phyloP scores from a whole-genome alignment of 2,888 invertebrate genomes.

The Leucophenga maculata region DNA sequence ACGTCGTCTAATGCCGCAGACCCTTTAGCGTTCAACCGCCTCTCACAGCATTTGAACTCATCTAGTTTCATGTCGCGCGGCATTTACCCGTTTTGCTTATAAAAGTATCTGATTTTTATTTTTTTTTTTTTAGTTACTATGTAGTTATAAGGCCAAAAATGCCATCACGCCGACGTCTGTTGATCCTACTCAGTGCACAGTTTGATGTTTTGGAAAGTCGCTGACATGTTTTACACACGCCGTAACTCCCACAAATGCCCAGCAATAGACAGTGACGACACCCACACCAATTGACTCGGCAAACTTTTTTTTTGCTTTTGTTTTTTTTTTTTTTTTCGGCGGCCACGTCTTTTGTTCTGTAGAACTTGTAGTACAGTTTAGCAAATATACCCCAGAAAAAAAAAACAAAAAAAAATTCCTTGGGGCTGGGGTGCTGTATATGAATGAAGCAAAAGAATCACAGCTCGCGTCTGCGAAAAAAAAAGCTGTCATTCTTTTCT shows the following conservation, averaged over 20 bases:
- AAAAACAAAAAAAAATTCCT: neutral
- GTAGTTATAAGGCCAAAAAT: slow-evolving; percentile 26
- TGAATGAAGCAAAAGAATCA: slow-evolving; percentile 18
- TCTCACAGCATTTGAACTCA: no score
- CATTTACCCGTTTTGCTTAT: neutral
- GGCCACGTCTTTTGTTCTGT: neutral
- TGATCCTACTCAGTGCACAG: slow-evolving; percentile 52
- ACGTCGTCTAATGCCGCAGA: neutral
- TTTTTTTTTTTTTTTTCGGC: neutral
- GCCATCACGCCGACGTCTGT: slow-evolving; percentile 62
- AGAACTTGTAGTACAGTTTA: neutral
- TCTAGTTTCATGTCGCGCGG: slow-evolving; percentile 1
- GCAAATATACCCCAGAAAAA: neutral
- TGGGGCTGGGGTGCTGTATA: neutral
- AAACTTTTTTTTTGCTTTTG: neutral
- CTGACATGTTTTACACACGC: neutral
- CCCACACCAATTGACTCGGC: neutral
- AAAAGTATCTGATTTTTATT: neutral
- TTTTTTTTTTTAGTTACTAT: no score
- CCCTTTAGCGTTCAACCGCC: neutral
- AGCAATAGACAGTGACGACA: no score
- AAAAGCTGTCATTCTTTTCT: neutral
- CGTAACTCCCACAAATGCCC: neutral
- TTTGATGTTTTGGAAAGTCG: slow-evolving; percentile 19
- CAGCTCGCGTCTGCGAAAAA: neutral